A percentile compares a stretch with the other conserved stretches of the same genome.
Evolutionary conservation across 2,888 invertebrate genomes (phyloP).

Genomic region (Drosophila sordidapex): DNA sequence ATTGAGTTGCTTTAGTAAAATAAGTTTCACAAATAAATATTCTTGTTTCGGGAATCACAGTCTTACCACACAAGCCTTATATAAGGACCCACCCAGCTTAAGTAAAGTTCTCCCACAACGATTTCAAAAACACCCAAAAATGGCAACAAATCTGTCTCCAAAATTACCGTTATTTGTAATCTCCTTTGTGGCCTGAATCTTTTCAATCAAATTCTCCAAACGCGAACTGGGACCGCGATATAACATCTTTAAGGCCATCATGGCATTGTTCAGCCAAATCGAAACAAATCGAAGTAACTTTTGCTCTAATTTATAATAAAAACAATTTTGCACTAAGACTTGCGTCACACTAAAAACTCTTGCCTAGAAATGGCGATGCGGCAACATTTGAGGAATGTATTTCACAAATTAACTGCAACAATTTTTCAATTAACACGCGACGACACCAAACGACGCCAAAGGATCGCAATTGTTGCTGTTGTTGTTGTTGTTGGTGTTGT

Average conservation of each 20-base stretch:
- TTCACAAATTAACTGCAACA: slow-evolving; percentile 11
- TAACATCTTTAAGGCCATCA: slow-evolving; percentile 88
- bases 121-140: background rate
- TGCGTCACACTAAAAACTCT: slow-evolving; percentile 42
- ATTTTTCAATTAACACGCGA: slow-evolving; percentile 46
- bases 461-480: slow-evolving; percentile 55
- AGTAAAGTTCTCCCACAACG: background rate
- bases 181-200: slow-evolving; percentile 94
- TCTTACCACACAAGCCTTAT: background rate
- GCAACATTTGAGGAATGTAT: slow-evolving; percentile 18
- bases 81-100: background rate
- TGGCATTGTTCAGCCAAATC: slow-evolving; percentile 67
- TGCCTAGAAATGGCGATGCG: background rate
- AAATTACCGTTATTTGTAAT: slow-evolving; percentile 81
- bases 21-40: background rate
- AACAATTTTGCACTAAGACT: slow-evolving; percentile 43
- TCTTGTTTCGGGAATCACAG: background rate
- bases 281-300: slow-evolving; percentile 11
- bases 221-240: slow-evolving; percentile 95
- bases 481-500: slow-evolving; percentile 20
- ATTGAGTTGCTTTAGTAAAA: background rate
- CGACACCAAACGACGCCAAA: slow-evolving; percentile 69
- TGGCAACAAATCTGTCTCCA: background rate
- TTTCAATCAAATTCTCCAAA: slow-evolving; percentile 93
- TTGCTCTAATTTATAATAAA: slow-evolving; percentile 3